Conservation (phyloP, 2,113 vertebrate species). For the Xyrauchen texanus region DNA sequence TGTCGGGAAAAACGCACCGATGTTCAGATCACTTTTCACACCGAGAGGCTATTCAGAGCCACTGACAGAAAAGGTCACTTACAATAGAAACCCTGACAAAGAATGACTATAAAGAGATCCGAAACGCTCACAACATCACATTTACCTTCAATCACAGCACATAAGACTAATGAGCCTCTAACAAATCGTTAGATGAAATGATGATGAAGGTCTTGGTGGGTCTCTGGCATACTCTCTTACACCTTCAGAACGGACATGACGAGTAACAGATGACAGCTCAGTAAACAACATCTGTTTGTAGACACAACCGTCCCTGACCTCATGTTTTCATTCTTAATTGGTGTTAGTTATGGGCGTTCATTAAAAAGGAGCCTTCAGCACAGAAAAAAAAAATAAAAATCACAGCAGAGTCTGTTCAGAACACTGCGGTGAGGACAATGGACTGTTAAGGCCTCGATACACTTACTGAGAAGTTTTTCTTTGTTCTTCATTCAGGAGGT, state of each 20-base stretch:
- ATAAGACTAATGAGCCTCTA: background rate
- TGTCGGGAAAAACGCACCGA: background rate
- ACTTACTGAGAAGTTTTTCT: too few species aligned
- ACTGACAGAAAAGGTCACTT: constrained; percentile 19
- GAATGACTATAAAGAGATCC: background rate
- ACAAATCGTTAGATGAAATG: background rate
- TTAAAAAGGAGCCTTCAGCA: background rate
- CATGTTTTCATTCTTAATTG: background rate
- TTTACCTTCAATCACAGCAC: background rate
- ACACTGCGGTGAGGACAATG: background rate
- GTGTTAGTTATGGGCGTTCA: background rate
- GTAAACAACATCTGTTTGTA: constrained; percentile 22
- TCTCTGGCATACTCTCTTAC: background rate
- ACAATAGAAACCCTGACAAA: background rate
- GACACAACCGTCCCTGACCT: background rate
- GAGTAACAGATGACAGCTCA: background rate
- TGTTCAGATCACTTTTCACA: background rate
- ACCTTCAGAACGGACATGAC: background rate
- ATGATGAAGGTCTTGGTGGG: background rate
- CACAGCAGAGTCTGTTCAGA: background rate
- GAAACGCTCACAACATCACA: background rate
- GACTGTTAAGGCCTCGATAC: too few species aligned
- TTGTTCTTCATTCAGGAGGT: too few species aligned
- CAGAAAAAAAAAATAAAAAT: too few species aligned
- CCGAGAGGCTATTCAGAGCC: background rate